These are phyloP conservation scores for Hirundichthys speculiger DNA, from an alignment of 2,113 vertebrate species.

Conservation along the genomic window DNA sequence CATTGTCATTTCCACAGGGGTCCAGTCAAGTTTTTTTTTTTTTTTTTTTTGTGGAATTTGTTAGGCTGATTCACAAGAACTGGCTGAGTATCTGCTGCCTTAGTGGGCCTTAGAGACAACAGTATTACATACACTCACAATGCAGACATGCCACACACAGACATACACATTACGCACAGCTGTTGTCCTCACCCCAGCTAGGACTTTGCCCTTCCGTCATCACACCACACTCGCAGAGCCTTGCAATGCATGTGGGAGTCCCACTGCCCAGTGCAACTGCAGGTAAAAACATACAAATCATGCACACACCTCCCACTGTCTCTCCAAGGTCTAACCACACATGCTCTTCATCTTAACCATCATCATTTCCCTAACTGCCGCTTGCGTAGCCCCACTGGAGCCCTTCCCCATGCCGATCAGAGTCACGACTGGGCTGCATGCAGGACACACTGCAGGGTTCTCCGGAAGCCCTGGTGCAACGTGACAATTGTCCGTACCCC, in stretches of 20 bases:
- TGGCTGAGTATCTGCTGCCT: constrained; percentile 30
- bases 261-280: constrained; percentile 28
- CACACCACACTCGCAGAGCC: constrained; percentile 30
- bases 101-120: constrained; percentile 38
- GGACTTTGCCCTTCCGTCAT: constrained; percentile 40
- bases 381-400: constrained; percentile 28
- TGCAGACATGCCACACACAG: constrained; percentile 4
- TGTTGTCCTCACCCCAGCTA: constrained; percentile 16
- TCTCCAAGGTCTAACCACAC: constrained; percentile 50
- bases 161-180: constrained; percentile 57
- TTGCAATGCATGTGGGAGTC: constrained; percentile 12
- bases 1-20: constrained; percentile 43
- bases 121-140: constrained; percentile 1
- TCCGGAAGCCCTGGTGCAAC: background rate
- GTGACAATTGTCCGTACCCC: constrained; percentile 6
- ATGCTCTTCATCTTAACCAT: constrained; percentile 59
- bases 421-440: constrained; percentile 54
- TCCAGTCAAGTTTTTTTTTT: constrained; percentile 36
- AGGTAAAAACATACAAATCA: constrained; percentile 19
- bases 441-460: constrained; percentile 27
- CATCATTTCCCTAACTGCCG: constrained; percentile 74
- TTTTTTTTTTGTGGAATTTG: constrained; percentile 44
- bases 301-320: constrained; percentile 21
- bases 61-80: constrained; percentile 32
- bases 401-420: constrained; percentile 50